phyloP scores from a whole-genome alignment of 2,113 vertebrate species.

The Chamaea fasciata region DNA sequence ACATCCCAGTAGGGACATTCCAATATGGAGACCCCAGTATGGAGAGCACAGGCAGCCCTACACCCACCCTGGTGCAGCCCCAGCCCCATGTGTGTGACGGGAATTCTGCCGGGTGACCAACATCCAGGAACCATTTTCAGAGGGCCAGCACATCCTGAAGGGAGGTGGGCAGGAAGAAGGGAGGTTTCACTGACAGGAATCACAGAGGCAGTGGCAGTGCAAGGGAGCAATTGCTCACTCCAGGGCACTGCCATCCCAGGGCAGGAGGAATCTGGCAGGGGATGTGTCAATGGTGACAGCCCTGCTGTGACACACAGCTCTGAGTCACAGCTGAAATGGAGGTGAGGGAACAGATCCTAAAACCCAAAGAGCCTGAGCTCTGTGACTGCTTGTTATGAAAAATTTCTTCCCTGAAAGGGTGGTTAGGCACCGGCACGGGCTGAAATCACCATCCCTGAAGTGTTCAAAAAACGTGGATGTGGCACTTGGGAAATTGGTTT shows the following conservation, averaged over 20 bases:
- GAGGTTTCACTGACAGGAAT: background rate
- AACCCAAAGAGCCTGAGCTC: background rate
- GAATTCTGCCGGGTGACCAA: background rate
- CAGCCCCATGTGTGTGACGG: fast-evolving
- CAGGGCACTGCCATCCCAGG: background rate
- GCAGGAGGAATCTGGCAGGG: background rate
- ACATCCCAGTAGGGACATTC: fast-evolving
- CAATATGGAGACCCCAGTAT: background rate
- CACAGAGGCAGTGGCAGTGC: background rate
- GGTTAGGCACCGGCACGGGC: background rate
- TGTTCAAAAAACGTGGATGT: background rate
- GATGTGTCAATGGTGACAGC: fast-evolving
- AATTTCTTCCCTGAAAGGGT: background rate
- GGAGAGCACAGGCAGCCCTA: background rate
- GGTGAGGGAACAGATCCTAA: background rate
- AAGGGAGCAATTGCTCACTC: background rate
- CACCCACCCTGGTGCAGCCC: background rate
- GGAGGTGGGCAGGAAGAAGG: background rate
- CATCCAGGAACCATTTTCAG: background rate
- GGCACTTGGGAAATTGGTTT: background rate
- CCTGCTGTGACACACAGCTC: background rate
- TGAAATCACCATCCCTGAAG: background rate
- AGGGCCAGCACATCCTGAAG: background rate
- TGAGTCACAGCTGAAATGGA: background rate
- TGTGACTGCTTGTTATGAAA: background rate